Percentiles rank a stretch among this genome's conserved stretches.
Evolutionary conservation across 1,140 invertebrate genomes (phyloP).

Genomic region (Lepidurus couesii): DNA sequence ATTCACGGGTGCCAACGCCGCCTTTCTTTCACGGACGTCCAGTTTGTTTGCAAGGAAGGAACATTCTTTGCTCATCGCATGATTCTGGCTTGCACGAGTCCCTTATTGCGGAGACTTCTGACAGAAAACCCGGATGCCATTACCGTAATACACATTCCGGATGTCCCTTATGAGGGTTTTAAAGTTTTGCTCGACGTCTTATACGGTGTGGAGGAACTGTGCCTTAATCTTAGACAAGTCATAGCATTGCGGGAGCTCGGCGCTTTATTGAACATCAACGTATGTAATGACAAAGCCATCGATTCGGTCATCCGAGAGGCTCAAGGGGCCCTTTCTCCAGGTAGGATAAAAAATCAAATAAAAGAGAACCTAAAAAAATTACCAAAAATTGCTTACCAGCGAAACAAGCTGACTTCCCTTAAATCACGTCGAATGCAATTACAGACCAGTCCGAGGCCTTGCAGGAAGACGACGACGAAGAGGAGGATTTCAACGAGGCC

Average conservation of each 20-base stretch:
- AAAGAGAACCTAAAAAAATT: not conserved
- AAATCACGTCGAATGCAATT: conserved; percentile 1
- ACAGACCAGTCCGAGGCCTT: not conserved
- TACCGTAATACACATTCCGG: conserved; percentile 32
- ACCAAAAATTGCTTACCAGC: not conserved
- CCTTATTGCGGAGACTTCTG: conserved; percentile 29
- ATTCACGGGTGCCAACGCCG: conserved; percentile 33
- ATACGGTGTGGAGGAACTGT: conserved; percentile 31
- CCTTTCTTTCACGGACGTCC: conserved; percentile 32
- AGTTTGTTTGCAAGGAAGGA: conserved; percentile 31
- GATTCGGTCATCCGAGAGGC: conserved; percentile 31
- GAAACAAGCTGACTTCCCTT: not conserved
- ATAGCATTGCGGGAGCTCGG: conserved; percentile 32
- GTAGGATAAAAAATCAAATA: not conserved
- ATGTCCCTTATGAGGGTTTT: conserved; percentile 30
- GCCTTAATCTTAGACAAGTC: conserved; percentile 30
- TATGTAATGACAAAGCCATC: conserved; percentile 32
- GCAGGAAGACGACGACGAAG: not conserved
- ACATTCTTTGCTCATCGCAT: conserved; percentile 33
- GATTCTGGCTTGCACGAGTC: conserved; percentile 29
- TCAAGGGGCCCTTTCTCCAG: not conserved
- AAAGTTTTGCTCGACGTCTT: conserved; percentile 29
- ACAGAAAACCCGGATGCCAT: conserved; percentile 32
- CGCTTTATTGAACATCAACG: conserved; percentile 30
- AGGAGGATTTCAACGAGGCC: not conserved